phyloP scores from a whole-genome alignment of 53 echinoderm and acorn worm species.

The Henricia sp. region DNA sequence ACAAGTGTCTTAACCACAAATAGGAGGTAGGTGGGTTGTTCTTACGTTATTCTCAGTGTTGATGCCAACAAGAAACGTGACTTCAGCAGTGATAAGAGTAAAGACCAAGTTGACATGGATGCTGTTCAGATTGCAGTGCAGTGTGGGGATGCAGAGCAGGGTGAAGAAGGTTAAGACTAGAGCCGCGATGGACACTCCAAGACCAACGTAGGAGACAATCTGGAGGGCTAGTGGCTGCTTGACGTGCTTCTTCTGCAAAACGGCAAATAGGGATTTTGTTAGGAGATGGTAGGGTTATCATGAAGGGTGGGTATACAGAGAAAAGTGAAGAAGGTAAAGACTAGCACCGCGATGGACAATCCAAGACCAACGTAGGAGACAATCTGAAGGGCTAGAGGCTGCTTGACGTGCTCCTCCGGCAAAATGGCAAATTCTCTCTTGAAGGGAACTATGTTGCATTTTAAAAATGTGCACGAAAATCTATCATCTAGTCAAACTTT shows the following conservation, averaged over 20 bases:
- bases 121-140: conserved; percentile 94
- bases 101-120: conserved; percentile 95
- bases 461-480: no score
- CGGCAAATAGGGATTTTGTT: conserved; percentile 30
- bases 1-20: no score
- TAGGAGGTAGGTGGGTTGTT: no score
- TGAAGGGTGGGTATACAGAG: conserved; percentile 89
- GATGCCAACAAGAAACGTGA: conserved; percentile 93
- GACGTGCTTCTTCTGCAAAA: conserved; percentile 21
- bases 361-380: conserved; percentile 82
- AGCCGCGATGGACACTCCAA: conserved; percentile 72
- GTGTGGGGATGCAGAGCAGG: conserved; percentile 85
- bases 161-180: conserved; percentile 88
- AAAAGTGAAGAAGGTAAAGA: conserved; percentile 88
- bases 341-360: conserved; percentile 74
- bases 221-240: conserved; percentile 68
- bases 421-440: neutral
- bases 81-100: conserved; percentile 83
- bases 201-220: conserved; percentile 80
- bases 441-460: no score
- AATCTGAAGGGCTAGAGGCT: conserved; percentile 69
- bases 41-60: conserved; percentile 90
- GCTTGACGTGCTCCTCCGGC: conserved; percentile 28
- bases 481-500: no score
- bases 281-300: conserved; percentile 92